phyloP scores from a whole-genome alignment of 2,113 vertebrate genomes.

The Megaptera novaeangliae region DNA sequence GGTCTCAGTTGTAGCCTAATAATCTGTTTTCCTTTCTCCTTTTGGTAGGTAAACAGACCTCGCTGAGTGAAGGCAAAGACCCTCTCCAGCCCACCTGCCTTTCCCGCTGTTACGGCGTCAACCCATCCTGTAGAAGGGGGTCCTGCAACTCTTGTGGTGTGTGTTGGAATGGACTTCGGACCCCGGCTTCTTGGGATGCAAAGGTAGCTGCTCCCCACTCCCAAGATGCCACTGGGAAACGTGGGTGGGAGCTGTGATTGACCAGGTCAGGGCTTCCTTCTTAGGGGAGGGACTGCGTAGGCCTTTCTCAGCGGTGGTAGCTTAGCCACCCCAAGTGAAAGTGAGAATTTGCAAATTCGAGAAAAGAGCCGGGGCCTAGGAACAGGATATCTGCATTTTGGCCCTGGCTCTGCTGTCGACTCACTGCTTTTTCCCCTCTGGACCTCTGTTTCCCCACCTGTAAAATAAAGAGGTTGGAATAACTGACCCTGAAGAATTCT shows the following conservation, averaged over 20 bases:
- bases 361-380: background rate
- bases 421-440: background rate
- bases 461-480: background rate
- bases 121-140: background rate
- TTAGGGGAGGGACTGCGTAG: rapidly evolving
- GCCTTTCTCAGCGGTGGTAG: background rate
- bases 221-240: background rate
- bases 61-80: conserved; percentile 69
- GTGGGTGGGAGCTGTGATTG: background rate
- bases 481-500: background rate
- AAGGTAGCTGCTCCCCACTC: conserved; percentile 75
- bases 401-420: background rate
- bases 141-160: conserved; percentile 21
- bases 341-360: background rate
- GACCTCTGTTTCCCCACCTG: background rate
- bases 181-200: conserved; percentile 72
- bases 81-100: conserved; percentile 34
- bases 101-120: background rate
- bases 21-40: conserved; percentile 55
- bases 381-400: background rate
- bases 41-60: conserved; percentile 76
- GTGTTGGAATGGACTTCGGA: conserved; percentile 80
- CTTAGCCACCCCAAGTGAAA: background rate
- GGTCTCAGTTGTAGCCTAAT: background rate
- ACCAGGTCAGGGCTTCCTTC: background rate